phyloP scores from a whole-genome alignment of 1,140 invertebrate genomes.

The Battus philenor region DNA sequence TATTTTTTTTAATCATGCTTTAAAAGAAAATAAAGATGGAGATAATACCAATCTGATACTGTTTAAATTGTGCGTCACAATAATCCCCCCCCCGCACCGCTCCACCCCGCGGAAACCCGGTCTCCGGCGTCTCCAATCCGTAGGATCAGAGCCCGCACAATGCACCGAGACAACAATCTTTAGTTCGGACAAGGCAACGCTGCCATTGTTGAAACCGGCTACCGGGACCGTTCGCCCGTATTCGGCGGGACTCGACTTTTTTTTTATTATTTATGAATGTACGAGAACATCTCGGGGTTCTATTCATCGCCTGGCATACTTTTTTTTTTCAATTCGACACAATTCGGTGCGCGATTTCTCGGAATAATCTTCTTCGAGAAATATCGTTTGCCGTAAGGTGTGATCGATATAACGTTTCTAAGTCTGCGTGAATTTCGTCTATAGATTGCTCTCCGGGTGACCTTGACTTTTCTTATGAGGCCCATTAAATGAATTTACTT shows the following conservation, averaged over 20 bases:
- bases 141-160: background rate
- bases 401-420: no score
- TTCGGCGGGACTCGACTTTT: conserved; percentile 2
- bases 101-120: background rate
- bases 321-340: conserved; percentile 8
- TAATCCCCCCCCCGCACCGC: background rate
- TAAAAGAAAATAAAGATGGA: no score
- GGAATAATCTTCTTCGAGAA: background rate
- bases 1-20: no score
- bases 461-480: no score
- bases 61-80: conserved; percentile 8
- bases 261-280: conserved; percentile 10
- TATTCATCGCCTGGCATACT: conserved; percentile 7
- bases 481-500: no score
- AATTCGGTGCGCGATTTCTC: conserved; percentile 9
- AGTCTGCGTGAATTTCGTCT: no score
- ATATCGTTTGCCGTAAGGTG: no score
- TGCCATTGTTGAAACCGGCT: conserved; percentile 1
- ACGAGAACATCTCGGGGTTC: conserved; percentile 6
- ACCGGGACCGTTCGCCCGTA: conserved; percentile 1
- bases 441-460: no score
- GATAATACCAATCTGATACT: no score
- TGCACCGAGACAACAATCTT: conserved; percentile 10
- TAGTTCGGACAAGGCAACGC: conserved; percentile 2
- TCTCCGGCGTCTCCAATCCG: conserved; percentile 4